Percentiles rank a stretch among this genome's conserved stretches.
Conservation (phyloP, 53 echinoderm and acorn worm species). For the Stichopus horrens region DNA sequence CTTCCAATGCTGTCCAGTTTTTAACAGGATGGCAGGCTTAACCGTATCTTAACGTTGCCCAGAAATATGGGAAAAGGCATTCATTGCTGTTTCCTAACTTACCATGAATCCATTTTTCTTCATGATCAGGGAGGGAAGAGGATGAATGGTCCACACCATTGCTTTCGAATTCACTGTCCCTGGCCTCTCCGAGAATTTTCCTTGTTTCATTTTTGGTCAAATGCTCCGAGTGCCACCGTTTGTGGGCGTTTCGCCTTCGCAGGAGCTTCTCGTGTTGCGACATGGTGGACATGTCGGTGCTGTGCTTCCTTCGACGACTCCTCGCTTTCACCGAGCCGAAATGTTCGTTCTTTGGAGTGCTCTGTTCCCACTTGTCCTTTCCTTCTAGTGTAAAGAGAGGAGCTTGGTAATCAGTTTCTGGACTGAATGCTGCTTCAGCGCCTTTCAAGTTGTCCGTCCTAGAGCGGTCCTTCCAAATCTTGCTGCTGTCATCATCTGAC, state of each 20-base stretch:
- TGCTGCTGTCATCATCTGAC: not conserved
- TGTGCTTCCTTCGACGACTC: not conserved
- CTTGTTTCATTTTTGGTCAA: constrained; percentile 14
- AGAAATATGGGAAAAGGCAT: not conserved
- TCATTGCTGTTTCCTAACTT: not conserved
- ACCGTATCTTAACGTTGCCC: not conserved
- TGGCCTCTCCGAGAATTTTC: constrained; percentile 23
- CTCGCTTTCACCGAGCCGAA: constrained; percentile 34
- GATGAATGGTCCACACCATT: not conserved
- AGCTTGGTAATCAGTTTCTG: constrained; percentile 1
- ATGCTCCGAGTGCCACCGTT: constrained; percentile 47
- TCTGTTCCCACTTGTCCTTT: not conserved
- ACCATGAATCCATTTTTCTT: constrained; percentile 19
- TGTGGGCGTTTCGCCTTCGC: constrained; percentile 42
- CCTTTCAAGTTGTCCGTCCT: not conserved
- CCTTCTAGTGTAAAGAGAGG: not conserved
- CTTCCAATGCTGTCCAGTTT: too few species aligned
- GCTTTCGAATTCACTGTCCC: not conserved
- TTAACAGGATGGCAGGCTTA: too few species aligned
- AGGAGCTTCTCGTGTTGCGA: constrained; percentile 21
- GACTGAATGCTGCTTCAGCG: not conserved
- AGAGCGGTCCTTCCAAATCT: not conserved
- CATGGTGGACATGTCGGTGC: not conserved
- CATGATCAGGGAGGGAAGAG: constrained; percentile 29
- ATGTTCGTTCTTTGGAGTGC: not conserved